Evolutionary conservation across 2,113 vertebrate genomes (phyloP).

Genomic region (Chaetura pelagica): DNA sequence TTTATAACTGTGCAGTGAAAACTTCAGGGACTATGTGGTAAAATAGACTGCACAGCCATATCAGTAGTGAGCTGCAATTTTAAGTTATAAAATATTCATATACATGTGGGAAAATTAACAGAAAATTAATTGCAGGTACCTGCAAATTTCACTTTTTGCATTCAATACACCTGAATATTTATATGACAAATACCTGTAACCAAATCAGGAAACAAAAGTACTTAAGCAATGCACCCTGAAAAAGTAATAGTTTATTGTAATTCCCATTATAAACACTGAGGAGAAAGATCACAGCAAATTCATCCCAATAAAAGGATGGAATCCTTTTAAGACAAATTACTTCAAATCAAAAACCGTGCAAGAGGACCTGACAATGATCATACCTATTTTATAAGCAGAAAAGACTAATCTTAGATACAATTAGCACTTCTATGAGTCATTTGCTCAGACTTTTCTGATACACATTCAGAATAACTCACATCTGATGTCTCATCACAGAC

Average conservation of each 20-base stretch:
- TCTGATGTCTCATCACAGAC: background rate
- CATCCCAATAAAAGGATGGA: background rate
- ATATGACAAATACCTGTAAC: background rate
- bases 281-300: background rate
- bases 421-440: background rate
- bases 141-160: background rate
- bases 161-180: background rate
- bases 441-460: background rate
- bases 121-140: background rate
- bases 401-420: background rate
- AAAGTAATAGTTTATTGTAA: background rate
- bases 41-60: background rate
- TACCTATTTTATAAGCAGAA: background rate
- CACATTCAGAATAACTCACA: background rate
- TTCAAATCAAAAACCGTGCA: background rate
- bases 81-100: background rate
- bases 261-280: background rate
- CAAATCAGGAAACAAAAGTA: background rate
- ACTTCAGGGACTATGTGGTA: background rate
- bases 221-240: background rate
- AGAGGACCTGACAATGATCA: background rate
- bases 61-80: rapidly evolving
- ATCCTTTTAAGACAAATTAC: background rate
- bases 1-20: background rate
- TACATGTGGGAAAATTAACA: rapidly evolving